Evolutionary conservation across 2,888 invertebrate species (phyloP), one percentile per base, ranked within the genome.

Genomic region (Cerastis leucographa): DNA sequence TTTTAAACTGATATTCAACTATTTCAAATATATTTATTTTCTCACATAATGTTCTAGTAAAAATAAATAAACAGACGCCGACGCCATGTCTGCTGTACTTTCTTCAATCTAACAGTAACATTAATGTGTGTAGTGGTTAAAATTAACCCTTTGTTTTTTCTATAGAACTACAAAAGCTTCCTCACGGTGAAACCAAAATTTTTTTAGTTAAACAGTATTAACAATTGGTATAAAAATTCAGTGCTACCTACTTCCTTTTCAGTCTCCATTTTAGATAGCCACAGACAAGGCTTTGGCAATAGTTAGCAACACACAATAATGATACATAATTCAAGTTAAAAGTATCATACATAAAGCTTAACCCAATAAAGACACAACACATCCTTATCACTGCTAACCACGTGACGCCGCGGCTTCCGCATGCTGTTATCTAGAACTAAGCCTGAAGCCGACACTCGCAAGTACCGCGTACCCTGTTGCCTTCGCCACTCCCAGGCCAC

Each of bases 401-500:
- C 76, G 78, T 64, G 64, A 64, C 64, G 42, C n/a, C 61, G 9
- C 62, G 68, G 88, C 89, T 87, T 88, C 87, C 87, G 88, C 78
- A 44, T 85, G 83, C 80, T 82, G 78, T 66, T 79, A 81, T 79
- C 78, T 83, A 83, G 73, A 56, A 65, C 86, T 73, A 59, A 51
- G 77, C 70, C 82, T 65, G 71, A 62, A 76, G 81, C 61, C 77
- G 75, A 84, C 77, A 85, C 85, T 85, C 85, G 88, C 84, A 87
- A 92, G 81, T 78, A 78, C 42, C 46, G 94, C 91, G 93, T 94
- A 92, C 93, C 93, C 89, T 88, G 91, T 94, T 87, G 59, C 83
- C 83, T 93, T 93, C 94, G 94, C 91, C 96, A 95, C 96, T 93
- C 96, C 96, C 94, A 95, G 95, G 94, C 91, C 95, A 94, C 90